Evolutionary conservation across 2,888 invertebrate species (phyloP).

Genomic region (Rapana venosa): DNA sequence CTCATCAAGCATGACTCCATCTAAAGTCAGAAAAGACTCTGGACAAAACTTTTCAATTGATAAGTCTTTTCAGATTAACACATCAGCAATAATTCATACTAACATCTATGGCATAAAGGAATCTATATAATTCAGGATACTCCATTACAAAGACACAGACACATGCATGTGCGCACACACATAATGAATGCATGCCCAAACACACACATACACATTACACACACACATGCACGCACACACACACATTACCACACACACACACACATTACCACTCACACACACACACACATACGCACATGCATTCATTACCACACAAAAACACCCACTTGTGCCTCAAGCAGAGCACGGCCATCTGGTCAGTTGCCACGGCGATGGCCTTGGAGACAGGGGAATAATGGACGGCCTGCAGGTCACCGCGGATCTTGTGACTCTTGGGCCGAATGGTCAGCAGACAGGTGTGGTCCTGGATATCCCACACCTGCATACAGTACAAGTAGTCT

Average conservation of each 20-base stretch:
- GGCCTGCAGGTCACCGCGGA: conserved; percentile 78
- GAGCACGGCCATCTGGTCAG: conserved; percentile 77
- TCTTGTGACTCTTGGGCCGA: conserved; percentile 78
- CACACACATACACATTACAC: not conserved
- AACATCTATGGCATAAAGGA: no score
- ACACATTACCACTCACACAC: no score
- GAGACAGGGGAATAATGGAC: conserved; percentile 75
- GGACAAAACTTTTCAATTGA: no score
- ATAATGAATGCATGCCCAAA: no score
- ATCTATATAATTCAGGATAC: no score
- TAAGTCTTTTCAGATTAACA: no score
- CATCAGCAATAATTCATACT: no score
- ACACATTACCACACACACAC: not conserved
- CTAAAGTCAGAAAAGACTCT: no score
- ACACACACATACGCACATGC: no score
- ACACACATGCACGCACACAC: not conserved
- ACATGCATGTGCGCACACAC: no score
- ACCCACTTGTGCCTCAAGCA: conserved; percentile 75
- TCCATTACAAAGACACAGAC: no score
- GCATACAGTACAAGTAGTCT: not conserved
- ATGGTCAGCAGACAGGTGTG: conserved; percentile 77
- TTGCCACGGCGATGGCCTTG: conserved; percentile 76
- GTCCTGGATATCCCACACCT: conserved; percentile 79
- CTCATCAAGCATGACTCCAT: no score
- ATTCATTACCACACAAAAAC: not conserved